Evolutionary conservation across 2,888 invertebrate species (phyloP), one percentile per base, ranked within the genome.

Genomic region (Junonia oenone): DNA sequence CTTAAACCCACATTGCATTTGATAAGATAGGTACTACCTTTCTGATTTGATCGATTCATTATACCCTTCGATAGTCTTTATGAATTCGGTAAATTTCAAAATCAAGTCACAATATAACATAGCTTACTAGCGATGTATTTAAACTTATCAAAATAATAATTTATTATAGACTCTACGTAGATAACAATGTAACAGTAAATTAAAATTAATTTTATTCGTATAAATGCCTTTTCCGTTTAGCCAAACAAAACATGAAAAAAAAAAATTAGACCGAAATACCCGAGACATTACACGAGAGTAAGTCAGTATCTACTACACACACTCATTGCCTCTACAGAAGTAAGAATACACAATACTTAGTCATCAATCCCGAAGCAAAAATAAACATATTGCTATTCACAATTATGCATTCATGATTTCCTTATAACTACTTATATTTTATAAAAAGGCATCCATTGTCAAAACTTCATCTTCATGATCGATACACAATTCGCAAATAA

Each of bases 401-500:
- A 86, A 81, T 81, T 78, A 86, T 81, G 79, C 79, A 74, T 79
- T 72, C 76, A 76, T 73, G 71, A 76, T 78, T 71, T 67, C 59
- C 84, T 86, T 85, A 87, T 63, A 73, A 67, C 85, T 87, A 89
- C 87, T 87, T 87, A 88, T 77, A 82, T 69, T 72, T 78, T 82
- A 81, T 81, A 86, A 85, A 64, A 88, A 88, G 88, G 88, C 88
- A 88, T 83, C 87, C 71, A 76, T 86, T 83, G 79, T 71, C 71
- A 64, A 83, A 82, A 72, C 76, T 80, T 78, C 72, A 75, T 75
- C 75, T 73, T 77, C 69, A 66, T 75, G 76, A 76, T 69, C 66
- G 75, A 76, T 72, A 60, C 59, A 60, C 77, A 78, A 75, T 74
- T 71, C 73, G 86, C 86, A 83, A 86, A 81, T 78, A 67, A 85